Evolutionary conservation across 1,140 invertebrate species (phyloP), one percentile per base, ranked within the genome.

Genomic region (Lasioglossum albipes): DNA sequence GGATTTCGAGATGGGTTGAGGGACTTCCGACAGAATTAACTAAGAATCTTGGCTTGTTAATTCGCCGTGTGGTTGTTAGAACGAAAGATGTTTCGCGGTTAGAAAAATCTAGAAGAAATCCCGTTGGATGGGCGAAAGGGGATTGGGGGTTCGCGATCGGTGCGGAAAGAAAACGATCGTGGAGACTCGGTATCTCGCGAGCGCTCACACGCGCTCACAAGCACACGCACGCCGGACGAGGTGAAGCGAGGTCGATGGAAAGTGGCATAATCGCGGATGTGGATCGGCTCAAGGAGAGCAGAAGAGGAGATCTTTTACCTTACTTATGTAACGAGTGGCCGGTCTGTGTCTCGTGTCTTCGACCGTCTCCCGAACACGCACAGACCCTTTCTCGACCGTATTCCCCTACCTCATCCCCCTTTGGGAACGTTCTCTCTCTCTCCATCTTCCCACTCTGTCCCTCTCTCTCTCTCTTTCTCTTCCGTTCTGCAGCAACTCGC

Each of bases 241-340:
- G 87, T 82, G 87, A 87, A 86, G 86, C 71, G 87, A 89, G 91
- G 90, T 89, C 89, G 89, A 91, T 91, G 89, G 90, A 92, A 92
- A 92, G 91, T 92, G 91, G 90, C 90, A 91, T 92, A 92, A 92
- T 92, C 91, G 89, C 88, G 90, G 89, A 92, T 92, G 90, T 91
- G 88, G 89, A 92, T 91, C 90, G 89, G 87, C 87, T 88, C 87
- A 91, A 91, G 88, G 91, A 90, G 91, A 91, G 89, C 90, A 91
- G 81, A 79, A 75, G 87, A 87, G 83, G 84, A 92, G 89, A 90
- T 92, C 89, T 90, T 92, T 91, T 91, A 91, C 87, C 88, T 91
- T 91, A 90, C 90, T 92, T 92, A 91, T 90, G 90, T 92, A 92
- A 92, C 89, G 85, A 90, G 86, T 90, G 84, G 84, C 81, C 88